A percentile compares a stretch with the other conserved stretches of the same genome.
Conservation (phyloP, 2,888 invertebrate genomes). For the Drosophila heteroneura region DNA sequence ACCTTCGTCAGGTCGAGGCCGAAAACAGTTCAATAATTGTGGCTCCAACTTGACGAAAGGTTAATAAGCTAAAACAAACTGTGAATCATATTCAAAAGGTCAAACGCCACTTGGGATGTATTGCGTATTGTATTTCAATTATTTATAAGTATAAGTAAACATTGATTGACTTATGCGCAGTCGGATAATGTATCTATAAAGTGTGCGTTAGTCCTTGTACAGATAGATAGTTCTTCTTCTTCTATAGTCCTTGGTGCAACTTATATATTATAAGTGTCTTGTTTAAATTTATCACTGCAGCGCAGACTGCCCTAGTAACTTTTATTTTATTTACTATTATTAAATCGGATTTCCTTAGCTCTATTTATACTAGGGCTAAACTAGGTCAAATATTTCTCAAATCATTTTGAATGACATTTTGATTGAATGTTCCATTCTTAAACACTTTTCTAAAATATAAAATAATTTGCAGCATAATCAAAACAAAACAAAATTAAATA, state of each 20-base stretch:
- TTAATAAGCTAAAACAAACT: not conserved
- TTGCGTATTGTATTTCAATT: constrained; percentile 1
- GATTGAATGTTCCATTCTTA: too few species aligned
- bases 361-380: not conserved
- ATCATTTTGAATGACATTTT: not conserved
- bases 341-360: not conserved
- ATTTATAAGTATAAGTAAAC: not conserved
- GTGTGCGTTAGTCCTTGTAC: not conserved
- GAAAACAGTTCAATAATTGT: constrained; percentile 18
- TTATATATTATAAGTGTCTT: too few species aligned
- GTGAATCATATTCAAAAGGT: not conserved
- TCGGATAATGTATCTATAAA: not conserved
- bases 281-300: too few species aligned
- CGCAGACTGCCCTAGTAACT: not conserved
- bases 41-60: constrained; percentile 1
- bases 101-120: not conserved
- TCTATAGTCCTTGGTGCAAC: too few species aligned
- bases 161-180: constrained; percentile 2
- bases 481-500: not conserved
- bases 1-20: constrained; percentile 3
- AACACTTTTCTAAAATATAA: too few species aligned
- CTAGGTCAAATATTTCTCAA: not conserved
- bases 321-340: not conserved
- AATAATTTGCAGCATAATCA: not conserved
- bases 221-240: not conserved